These are phyloP conservation scores for Phrynocephalus forsythii DNA, from an alignment of 2,797 vertebrate genomes.

Conservation along the genomic window DNA sequence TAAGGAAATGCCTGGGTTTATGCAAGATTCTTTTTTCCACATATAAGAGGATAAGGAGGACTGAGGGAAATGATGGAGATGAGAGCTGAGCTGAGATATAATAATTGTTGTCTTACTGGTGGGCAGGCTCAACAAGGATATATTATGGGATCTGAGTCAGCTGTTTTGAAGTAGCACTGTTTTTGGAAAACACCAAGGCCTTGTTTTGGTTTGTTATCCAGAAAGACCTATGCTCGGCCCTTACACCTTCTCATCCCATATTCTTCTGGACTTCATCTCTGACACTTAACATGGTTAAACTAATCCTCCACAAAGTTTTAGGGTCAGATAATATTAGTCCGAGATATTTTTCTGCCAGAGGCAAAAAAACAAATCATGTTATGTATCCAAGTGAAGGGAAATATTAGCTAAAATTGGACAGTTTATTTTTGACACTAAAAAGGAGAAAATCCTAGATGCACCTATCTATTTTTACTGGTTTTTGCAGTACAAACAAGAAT, in stretches of 20 bases:
- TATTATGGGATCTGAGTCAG: background rate
- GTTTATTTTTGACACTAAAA: background rate
- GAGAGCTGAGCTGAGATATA: background rate
- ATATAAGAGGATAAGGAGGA: background rate
- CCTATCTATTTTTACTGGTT: too few relatives aligned
- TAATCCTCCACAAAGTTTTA: background rate
- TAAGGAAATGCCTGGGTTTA: accelerated
- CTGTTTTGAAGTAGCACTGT: background rate
- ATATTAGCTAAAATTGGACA: background rate
- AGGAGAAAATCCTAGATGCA: background rate
- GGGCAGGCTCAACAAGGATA: background rate
- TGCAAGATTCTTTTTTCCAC: background rate
- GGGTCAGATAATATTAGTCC: background rate
- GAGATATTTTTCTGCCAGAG: background rate
- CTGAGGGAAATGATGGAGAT: accelerated
- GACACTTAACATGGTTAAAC: too few relatives aligned
- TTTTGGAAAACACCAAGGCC: background rate
- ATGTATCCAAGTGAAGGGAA: background rate
- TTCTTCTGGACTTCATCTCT: background rate
- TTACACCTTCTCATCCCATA: background rate
- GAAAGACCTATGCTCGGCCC: background rate
- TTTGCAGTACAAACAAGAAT: too few relatives aligned
- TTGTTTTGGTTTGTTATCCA: background rate
- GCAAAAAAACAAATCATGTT: background rate
- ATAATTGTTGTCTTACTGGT: background rate